Conservation (phyloP, 2,888 invertebrate genomes). For the Eristalis arbustorum region DNA sequence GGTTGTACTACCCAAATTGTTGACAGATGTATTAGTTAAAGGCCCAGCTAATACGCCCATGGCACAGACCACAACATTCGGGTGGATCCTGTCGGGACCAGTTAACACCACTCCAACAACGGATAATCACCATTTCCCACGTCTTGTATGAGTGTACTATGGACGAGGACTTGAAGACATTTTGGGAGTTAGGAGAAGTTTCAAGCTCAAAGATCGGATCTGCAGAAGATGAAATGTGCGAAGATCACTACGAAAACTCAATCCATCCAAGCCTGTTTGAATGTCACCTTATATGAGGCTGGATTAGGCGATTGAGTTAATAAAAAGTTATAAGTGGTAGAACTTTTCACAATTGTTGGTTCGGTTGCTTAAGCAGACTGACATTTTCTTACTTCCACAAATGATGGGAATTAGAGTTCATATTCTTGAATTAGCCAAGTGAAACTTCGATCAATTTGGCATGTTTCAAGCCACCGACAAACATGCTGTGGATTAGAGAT, state of each 20-base stretch:
- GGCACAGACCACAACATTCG: slow-evolving; percentile 7
- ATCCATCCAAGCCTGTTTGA: too few relatives aligned
- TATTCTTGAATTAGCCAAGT: too few relatives aligned
- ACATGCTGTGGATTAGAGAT: too few relatives aligned
- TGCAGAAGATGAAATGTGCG: slow-evolving; percentile 30
- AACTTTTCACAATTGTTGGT: too few relatives aligned
- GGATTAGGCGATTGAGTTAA: too few relatives aligned
- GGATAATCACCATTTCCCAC: background rate
- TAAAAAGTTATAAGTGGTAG: too few relatives aligned
- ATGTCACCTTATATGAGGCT: too few relatives aligned
- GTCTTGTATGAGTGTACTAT: slow-evolving; percentile 16
- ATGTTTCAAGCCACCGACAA: too few relatives aligned
- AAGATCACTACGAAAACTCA: slow-evolving; percentile 7
- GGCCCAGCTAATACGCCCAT: slow-evolving; percentile 10
- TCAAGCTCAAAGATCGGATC: slow-evolving; percentile 2
- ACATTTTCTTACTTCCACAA: too few relatives aligned
- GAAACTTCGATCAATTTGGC: too few relatives aligned
- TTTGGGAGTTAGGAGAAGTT: slow-evolving; percentile 22
- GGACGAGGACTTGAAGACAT: slow-evolving; percentile 17
- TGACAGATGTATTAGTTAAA: slow-evolving; percentile 9
- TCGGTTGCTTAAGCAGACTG: too few relatives aligned
- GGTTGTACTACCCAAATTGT: slow-evolving; percentile 5
- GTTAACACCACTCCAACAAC: background rate
- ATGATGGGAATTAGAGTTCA: too few relatives aligned
- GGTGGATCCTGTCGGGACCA: slow-evolving; percentile 15